Evolutionary conservation across 2,888 invertebrate genomes (phyloP), one percentile per base, ranked within the genome.

Genomic region (Lottia scabra): DNA sequence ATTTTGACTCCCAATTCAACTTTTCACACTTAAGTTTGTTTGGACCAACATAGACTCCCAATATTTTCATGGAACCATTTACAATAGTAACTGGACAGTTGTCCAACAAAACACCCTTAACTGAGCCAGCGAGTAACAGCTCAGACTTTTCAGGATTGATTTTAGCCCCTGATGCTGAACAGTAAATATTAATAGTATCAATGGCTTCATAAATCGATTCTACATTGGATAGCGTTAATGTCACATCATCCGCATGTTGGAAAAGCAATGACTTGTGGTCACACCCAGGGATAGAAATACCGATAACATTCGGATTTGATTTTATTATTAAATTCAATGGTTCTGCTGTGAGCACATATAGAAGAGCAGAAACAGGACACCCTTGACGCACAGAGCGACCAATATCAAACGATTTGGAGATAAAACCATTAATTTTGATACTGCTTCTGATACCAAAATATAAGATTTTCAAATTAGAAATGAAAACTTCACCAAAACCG

Each of bases 391-490:
- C 48, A 48, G 15, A 48, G 8, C 48, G 16, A n/a, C n/a, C 8
- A n/a, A 48, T 19, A 10, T 16, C 6, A 19, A 48, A 48, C 10
- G 48, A 65, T 12, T 75, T 64, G 2, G 77, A 77, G 27, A 80
- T 77, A 63, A 62, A 48, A 64, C 70, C 73, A 62, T 78, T 78
- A 19, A 80, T 75, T 13, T 76, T 75, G 15, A 77, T 76, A 8
- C 75, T 74, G 15, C 78, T 76, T 23, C 64, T 66, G 64, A 78
- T 71, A 30, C 70, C 65, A 45, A 62, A 70, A 65, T 82, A 81
- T 46, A 80, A 70, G 27, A 81, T 74, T 45, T 73, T 70, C 19
- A 81, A 74, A 77, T 77, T 78, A 3, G 75, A 26, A 43, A 79
- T 73, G 27, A 81, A 76, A 63, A 64, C 43, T 43, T 70, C 44